A percentile compares a stretch with the other conserved stretches of the same genome.
These are phyloP conservation scores for Osmerus mordax DNA, from an alignment of 2,113 vertebrate genomes.

Conservation along the genomic window DNA sequence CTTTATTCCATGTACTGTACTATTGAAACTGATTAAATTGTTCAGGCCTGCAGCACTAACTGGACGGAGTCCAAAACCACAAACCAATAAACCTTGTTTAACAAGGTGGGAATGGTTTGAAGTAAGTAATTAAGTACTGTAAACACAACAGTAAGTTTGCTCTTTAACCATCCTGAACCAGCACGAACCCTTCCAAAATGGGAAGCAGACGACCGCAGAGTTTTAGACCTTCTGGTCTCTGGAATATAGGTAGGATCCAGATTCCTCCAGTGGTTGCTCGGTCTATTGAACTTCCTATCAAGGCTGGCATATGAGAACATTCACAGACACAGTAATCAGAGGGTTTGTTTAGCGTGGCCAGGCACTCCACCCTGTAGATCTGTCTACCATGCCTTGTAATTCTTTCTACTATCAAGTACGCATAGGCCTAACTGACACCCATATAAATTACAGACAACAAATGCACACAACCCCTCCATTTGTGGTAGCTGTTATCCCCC, in stretches of 20 bases:
- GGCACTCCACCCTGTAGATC: slow-evolving; percentile 56
- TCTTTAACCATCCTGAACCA: no score
- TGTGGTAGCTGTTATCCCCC: slow-evolving; percentile 63
- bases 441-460: slow-evolving; percentile 70
- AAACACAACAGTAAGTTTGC: no score
- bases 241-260: background rate
- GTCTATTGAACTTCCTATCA: slow-evolving; percentile 16
- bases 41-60: no score
- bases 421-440: slow-evolving; percentile 55
- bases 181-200: no score
- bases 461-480: slow-evolving; percentile 56
- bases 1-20: no score
- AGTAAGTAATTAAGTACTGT: no score
- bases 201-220: no score
- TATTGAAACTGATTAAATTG: no score
- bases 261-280: slow-evolving; percentile 20
- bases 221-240: background rate
- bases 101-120: no score
- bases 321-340: slow-evolving; percentile 51
- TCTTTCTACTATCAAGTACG: slow-evolving; percentile 61
- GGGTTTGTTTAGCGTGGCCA: slow-evolving; percentile 20
- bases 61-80: no score
- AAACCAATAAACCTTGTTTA: no score
- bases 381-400: slow-evolving; percentile 68
- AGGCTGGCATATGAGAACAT: background rate